Percentiles rank a stretch among this genome's conserved stretches.
These are phyloP conservation scores for Phylloscopus trochiloides DNA, from an alignment of 2,113 vertebrate species.

Conservation along the genomic window DNA sequence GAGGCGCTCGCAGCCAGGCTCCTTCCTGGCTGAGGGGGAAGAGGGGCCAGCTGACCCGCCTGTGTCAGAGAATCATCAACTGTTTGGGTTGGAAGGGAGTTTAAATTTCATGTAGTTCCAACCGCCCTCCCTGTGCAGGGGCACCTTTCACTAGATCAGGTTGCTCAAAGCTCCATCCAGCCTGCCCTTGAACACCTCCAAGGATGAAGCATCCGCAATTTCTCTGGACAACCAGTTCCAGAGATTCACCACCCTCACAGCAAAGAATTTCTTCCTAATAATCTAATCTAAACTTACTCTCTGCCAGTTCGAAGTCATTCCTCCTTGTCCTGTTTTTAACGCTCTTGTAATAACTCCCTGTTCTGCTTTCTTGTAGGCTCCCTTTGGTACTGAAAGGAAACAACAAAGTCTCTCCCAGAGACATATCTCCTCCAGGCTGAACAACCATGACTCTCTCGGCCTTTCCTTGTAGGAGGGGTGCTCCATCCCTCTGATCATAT, in stretches of 20 bases:
- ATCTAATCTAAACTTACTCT: neutral
- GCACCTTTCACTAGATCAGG: too few relatives aligned
- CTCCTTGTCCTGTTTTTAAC: neutral
- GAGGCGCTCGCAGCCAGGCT: rapidly evolving
- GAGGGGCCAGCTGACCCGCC: rapidly evolving
- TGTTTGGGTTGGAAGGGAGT: neutral
- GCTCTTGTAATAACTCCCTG: neutral
- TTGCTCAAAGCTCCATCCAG: neutral
- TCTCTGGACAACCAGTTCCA: neutral
- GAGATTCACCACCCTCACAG: neutral
- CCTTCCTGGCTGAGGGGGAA: rapidly evolving
- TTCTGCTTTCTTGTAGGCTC: neutral
- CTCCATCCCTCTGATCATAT: neutral
- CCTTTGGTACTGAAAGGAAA: neutral
- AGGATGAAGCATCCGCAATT: rapidly evolving
- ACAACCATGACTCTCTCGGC: neutral
- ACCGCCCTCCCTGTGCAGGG: neutral
- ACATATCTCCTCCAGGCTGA: neutral
- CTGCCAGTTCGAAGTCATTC: neutral
- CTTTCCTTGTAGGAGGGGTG: neutral
- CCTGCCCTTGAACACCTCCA: neutral
- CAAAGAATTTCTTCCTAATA: neutral
- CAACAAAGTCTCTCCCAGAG: neutral
- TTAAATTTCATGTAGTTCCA: neutral
- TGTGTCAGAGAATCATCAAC: too few relatives aligned